A percentile compares a stretch with the other conserved stretches of the same genome.
Conservation (phyloP, 2,113 vertebrate species). For the Lathamus discolor region DNA sequence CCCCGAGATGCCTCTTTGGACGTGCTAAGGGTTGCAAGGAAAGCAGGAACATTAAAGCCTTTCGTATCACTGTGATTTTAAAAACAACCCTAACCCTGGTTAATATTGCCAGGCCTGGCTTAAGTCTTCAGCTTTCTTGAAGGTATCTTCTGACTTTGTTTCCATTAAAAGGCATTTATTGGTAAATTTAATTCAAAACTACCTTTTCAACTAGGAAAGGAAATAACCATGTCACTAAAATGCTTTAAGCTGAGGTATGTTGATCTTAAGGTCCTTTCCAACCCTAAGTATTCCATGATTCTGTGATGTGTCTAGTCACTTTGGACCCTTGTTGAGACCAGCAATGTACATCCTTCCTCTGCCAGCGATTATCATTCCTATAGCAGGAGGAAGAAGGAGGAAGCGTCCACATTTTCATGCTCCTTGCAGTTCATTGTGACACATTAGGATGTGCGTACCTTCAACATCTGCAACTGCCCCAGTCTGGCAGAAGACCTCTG, state of each 20-base stretch:
- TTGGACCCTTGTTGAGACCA: not conserved
- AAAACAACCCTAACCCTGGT: not conserved
- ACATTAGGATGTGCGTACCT: rapidly evolving
- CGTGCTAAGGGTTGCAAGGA: not conserved
- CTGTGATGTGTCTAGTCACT: not conserved
- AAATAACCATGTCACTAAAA: not conserved
- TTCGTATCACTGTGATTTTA: not conserved
- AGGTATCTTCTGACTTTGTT: not conserved
- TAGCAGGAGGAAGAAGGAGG: not conserved
- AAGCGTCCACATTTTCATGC: not conserved
- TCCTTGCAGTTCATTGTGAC: not conserved
- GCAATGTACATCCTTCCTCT: not conserved
- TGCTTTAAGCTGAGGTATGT: not conserved
- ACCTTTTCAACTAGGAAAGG: not conserved
- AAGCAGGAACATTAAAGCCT: not conserved
- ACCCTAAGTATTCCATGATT: not conserved
- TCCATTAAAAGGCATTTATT: not conserved
- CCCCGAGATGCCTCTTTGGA: not conserved
- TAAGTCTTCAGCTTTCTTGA: not conserved
- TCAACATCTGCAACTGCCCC: not conserved
- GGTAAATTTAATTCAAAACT: not conserved
- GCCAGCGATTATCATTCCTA: not conserved
- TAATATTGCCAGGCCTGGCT: not conserved
- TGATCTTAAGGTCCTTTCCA: not conserved
- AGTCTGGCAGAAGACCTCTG: not conserved